Evolutionary conservation across 2,888 invertebrate genomes (phyloP), one percentile per base, ranked within the genome.

Genomic region (Panzeria rudis): DNA sequence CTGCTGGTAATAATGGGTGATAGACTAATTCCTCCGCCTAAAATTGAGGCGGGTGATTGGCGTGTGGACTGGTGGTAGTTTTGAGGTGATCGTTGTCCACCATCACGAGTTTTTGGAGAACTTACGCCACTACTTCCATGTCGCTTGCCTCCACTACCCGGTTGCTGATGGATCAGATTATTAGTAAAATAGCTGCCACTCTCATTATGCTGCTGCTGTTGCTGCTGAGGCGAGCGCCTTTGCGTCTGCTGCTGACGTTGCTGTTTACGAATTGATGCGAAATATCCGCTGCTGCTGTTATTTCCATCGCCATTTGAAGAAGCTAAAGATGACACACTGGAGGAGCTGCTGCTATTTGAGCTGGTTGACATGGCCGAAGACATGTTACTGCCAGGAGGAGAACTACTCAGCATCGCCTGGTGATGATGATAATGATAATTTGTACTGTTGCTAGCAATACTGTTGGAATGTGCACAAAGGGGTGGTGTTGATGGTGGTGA

Each of bases 391-490:
- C 88, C 88, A 41, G 89, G 89, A 84, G 90, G 90, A 87, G 90
- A 90, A 83, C 87, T 87, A 81, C 89, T 89, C 56, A 89, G 88
- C 77, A 81, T 76, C 17, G 86, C 85, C 75, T 87, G 87, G 61
- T 88, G 87, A 54, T 88, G 87, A 59, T 87, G 87, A 85, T 87
- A 86, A 41, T 89, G 83, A 87, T 86, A 83, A 84, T 88, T 87
- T 88, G 91, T 92, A 91, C 92, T 92, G 92, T 92, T 92, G 91
- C 91, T 91, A 91, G 91, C 92, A 92, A 92, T 92, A 92, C 92
- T 92, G 92, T 91, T 92, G 92, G 92, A 92, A 92, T 92, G 92
- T 91, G 91, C 89, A 90, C 88, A 90, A 89, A 89, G 88, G 87
- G 89, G 86, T 83, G 89, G 88, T 89, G 89, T 86, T 88, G 89